Conservation (phyloP, 2,888 invertebrate genomes). For the Eupithecia tripunctaria region DNA sequence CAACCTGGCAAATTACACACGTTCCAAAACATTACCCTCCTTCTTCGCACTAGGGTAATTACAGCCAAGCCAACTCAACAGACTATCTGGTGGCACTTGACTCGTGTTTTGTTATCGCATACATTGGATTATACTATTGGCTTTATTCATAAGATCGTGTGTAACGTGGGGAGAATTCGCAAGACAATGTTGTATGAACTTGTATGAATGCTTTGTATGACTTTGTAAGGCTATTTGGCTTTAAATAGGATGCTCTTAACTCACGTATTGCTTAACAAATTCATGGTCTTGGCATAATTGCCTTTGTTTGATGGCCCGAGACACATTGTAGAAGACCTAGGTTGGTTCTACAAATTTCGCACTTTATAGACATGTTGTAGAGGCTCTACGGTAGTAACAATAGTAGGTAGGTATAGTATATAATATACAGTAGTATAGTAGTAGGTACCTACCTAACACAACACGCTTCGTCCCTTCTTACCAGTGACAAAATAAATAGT, state of each 20-base stretch:
- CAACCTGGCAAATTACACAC: too few relatives aligned
- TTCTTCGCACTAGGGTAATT: background rate
- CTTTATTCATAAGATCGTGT: constrained; percentile 33
- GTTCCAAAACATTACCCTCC: too few relatives aligned
- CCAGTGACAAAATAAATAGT: too few relatives aligned
- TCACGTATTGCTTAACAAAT: constrained; percentile 14
- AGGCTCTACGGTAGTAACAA: too few relatives aligned
- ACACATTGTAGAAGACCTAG: background rate
- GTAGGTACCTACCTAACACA: too few relatives aligned
- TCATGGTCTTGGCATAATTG: constrained; percentile 10
- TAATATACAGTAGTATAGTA: too few relatives aligned
- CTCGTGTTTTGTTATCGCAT: constrained; percentile 26
- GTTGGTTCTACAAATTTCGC: background rate
- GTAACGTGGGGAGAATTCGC: constrained; percentile 29
- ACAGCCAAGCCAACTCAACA: background rate
- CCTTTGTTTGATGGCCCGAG: background rate
- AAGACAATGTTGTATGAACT: constrained; percentile 28
- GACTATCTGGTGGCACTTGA: background rate
- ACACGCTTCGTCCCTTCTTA: too few relatives aligned
- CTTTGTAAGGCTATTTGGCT: constrained; percentile 18
- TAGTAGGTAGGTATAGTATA: too few relatives aligned
- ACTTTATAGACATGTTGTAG: too few relatives aligned
- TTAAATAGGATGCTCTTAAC: constrained; percentile 20
- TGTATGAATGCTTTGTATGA: constrained; percentile 20
- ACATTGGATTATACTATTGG: constrained; percentile 14